phyloP scores from a whole-genome alignment of 2,797 vertebrate species.

The Etheostoma perlongum region DNA sequence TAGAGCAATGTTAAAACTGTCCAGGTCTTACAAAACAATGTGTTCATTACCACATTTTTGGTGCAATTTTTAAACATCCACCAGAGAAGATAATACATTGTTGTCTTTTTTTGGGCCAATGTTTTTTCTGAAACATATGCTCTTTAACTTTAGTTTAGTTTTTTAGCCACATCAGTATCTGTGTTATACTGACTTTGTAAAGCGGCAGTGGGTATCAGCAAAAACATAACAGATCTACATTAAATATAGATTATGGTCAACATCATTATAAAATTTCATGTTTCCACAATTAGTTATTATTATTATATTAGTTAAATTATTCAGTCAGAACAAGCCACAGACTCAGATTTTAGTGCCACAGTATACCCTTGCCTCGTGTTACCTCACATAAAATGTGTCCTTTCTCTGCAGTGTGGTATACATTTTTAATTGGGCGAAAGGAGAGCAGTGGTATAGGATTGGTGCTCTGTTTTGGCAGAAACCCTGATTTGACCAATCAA shows the following conservation, averaged over 20 bases:
- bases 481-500: not conserved
- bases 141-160: not conserved
- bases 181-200: not conserved
- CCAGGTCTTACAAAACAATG: conserved; percentile 21
- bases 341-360: not conserved
- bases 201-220: not conserved
- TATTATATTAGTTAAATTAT: too few relatives aligned
- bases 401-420: not conserved
- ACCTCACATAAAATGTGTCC: not conserved
- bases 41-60: conserved; percentile 29
- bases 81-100: not conserved
- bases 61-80: conserved; percentile 20
- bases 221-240: not conserved
- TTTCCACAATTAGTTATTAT: not conserved
- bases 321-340: not conserved
- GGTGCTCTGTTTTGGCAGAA: not conserved
- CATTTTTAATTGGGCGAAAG: not conserved
- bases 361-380: not conserved
- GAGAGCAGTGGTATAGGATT: not conserved
- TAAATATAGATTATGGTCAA: not conserved
- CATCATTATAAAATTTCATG: not conserved
- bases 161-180: not conserved
- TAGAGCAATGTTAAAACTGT: conserved; percentile 35
- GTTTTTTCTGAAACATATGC: not conserved
- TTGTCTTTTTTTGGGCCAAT: not conserved